phyloP scores from a whole-genome alignment of 2,797 vertebrate genomes.

The Danio jaintianensis region DNA sequence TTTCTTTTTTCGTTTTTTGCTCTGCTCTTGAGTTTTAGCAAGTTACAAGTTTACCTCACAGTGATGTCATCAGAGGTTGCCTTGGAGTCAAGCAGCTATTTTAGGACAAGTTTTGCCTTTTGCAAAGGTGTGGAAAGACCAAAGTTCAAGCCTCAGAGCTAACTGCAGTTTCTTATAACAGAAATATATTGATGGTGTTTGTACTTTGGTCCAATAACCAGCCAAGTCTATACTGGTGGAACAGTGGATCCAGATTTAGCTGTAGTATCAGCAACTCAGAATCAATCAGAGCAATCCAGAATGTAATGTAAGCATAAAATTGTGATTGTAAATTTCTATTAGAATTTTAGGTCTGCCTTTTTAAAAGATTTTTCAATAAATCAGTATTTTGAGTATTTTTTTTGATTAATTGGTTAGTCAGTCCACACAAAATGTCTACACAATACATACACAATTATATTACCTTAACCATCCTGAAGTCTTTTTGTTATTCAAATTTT shows the following conservation, averaged over 20 bases:
- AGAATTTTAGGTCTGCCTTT: too few relatives aligned
- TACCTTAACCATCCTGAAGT: too few relatives aligned
- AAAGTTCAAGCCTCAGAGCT: background rate
- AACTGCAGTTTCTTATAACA: background rate
- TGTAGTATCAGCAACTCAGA: background rate
- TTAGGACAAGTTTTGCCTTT: conserved; percentile 9
- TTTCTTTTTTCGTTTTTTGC: background rate
- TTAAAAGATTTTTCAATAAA: too few relatives aligned
- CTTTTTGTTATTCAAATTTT: too few relatives aligned
- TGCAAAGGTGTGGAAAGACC: background rate
- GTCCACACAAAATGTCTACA: too few relatives aligned
- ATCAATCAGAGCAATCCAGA: background rate
- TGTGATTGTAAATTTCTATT: background rate
- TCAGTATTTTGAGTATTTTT: too few relatives aligned
- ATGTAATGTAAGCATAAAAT: background rate
- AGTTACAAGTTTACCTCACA: conserved; percentile 1
- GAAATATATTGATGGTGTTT: conserved; percentile 7
- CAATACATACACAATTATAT: too few relatives aligned
- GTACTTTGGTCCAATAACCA: background rate
- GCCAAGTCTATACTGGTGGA: background rate
- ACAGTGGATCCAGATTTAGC: conserved; percentile 5
- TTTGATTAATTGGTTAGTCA: too few relatives aligned
- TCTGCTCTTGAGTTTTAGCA: background rate
- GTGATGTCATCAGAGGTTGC: conserved; percentile 1
- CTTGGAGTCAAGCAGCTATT: background rate